Percentiles rank a stretch among this genome's conserved stretches.
phyloP scores from a whole-genome alignment of 2,888 invertebrate species.

The Cristatella mucedo region DNA sequence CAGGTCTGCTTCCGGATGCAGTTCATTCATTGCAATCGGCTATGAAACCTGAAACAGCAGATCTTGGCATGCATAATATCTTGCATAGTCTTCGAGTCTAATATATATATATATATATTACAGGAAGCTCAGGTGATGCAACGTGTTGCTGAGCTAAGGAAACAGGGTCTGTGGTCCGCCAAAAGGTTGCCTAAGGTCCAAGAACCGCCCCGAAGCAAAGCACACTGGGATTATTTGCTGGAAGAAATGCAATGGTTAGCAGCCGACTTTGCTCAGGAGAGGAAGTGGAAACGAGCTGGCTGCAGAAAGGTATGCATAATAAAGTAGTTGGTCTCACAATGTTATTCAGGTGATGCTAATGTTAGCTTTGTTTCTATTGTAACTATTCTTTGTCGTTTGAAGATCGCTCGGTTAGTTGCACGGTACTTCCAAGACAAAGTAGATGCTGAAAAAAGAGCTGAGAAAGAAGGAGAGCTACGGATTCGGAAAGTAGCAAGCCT shows the following conservation, averaged over 20 bases:
- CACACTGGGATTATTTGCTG: conserved; percentile 93
- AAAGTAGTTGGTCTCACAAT: neutral
- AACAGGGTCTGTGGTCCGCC: conserved; percentile 87
- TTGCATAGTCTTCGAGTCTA: neutral
- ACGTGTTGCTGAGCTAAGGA: conserved; percentile 73
- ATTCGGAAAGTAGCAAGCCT: conserved; percentile 69
- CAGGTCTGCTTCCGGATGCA: no score
- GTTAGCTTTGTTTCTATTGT: neutral
- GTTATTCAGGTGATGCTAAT: neutral
- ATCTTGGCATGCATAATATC: neutral
- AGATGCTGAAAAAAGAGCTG: conserved; percentile 68
- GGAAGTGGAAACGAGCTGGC: conserved; percentile 91
- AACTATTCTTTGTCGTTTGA: conserved; percentile 10
- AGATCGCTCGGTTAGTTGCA: conserved; percentile 33
- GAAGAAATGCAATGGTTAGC: conserved; percentile 99
- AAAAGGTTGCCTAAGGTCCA: conserved; percentile 63
- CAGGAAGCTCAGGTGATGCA: conserved; percentile 84
- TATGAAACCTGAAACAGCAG: no score
- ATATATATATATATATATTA: no score
- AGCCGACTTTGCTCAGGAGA: conserved; percentile 88
- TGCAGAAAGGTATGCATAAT: conserved; percentile 58
- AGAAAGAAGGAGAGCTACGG: conserved; percentile 74
- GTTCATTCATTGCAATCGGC: no score
- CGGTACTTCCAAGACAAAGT: conserved; percentile 43
- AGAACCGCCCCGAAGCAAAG: conserved; percentile 63